Base-by-base conservation (phyloP, 2,888 invertebrate species). In the Anodontia alba region DNA sequence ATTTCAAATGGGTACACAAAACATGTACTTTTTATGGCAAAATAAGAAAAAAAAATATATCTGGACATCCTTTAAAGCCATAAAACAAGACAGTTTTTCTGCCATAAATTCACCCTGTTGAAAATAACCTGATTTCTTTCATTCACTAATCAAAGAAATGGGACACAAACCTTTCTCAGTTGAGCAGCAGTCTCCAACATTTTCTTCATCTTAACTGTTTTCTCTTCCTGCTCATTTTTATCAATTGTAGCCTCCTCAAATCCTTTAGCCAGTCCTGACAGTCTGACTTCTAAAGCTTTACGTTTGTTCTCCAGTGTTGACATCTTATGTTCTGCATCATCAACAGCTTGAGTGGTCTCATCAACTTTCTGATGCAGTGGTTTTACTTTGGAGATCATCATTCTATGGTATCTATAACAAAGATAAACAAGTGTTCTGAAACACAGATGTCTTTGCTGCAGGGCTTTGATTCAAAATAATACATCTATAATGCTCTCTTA, bases 171-270 rank as follows among this genome's bases (percentile, higher is more conserved):
- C 90, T 91, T 92, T 83, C 93, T 91, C 0, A 94, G 89, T 76
- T 93, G 90, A 20, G 91, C 93, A 54, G 94, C 94, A 1, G 93
- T 94, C 73, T 93, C 93, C 69, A 94, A 83, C 89, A 92, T 92
- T 71, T 93, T 92, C 87, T 91, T 92, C 94, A 94, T 94, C 73
- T 91, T 91, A 5, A 91, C 83, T 7, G 94, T 94, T 76, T 94
- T 94, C 81, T 94, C 93, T 75, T 93, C 92, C 83, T 94, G 94
- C 69, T 94, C 92, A 83, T 94, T 94, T 80, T 94, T 94, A 86
- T 94, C 94, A 67, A 94, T 93, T 0, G 94, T 94, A 0, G 94
- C 94, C 81, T 94, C 94, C 84, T 94, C 94, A 89, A 94, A 94
- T 0, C 93, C 93, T 72, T 90, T 89, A 0, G 94, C 93, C 43